phyloP scores from a whole-genome alignment of 2,113 vertebrate species.

The Shinisaurus crocodilurus region DNA sequence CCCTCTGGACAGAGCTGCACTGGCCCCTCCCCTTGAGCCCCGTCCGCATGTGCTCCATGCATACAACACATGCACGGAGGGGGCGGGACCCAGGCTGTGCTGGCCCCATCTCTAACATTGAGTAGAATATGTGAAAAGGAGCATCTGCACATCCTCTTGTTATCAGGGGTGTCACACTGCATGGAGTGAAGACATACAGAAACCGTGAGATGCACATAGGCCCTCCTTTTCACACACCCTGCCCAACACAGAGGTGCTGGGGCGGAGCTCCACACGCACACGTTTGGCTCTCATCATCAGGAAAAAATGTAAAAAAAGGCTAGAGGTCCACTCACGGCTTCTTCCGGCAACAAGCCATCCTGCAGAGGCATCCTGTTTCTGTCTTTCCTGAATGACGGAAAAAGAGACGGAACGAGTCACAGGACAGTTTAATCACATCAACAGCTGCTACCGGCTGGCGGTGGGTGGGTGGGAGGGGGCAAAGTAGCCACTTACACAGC shows the following conservation, averaged over 20 bases:
- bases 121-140: neutral
- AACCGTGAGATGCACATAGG: neutral
- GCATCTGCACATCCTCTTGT: neutral
- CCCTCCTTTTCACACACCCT: neutral
- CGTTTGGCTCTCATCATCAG: neutral
- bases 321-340: constrained; percentile 44
- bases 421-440: neutral
- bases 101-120: neutral
- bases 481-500: no score
- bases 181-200: neutral
- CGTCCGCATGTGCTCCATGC: no score
- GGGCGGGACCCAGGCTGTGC: no score
- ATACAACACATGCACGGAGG: no score
- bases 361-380: constrained; percentile 36
- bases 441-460: neutral
- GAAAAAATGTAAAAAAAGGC: neutral
- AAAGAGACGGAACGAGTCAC: constrained; percentile 3
- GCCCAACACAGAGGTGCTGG: no score
- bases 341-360: constrained; percentile 25
- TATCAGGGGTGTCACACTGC: neutral
- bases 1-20: no score
- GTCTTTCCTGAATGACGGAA: constrained; percentile 58
- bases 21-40: no score
- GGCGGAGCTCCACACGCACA: neutral
- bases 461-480: no score